Percentiles rank a stretch among this genome's conserved stretches.
phyloP scores from a whole-genome alignment of 2,888 invertebrate species.

The Sympetrum striolatum region DNA sequence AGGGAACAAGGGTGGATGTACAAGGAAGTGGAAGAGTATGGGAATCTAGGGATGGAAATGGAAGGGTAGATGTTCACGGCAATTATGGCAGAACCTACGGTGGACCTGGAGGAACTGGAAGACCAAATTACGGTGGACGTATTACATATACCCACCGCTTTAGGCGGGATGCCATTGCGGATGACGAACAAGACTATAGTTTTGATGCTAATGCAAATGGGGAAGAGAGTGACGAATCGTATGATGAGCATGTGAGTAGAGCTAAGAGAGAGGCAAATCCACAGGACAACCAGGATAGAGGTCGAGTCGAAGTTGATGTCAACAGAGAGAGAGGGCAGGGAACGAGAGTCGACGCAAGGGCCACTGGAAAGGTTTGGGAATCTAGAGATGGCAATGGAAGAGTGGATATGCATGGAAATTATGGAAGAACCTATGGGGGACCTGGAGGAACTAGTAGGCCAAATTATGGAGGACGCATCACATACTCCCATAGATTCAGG shows the following conservation, averaged over 20 bases:
- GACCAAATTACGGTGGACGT: neutral
- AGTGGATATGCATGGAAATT: constrained; percentile 44
- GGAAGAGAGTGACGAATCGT: neutral
- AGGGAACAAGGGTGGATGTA: constrained; percentile 36
- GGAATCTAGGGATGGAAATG: constrained; percentile 17
- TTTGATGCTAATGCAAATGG: neutral
- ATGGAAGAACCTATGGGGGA: constrained; percentile 25
- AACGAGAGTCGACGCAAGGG: constrained; percentile 41
- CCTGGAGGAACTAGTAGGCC: neutral
- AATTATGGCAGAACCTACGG: constrained; percentile 11
- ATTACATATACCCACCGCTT: neutral
- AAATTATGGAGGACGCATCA: neutral
- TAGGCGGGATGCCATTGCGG: neutral
- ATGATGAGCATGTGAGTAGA: neutral
- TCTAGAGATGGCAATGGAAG: constrained; percentile 23
- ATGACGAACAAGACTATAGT: neutral
- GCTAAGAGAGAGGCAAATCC: neutral
- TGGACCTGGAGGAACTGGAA: neutral
- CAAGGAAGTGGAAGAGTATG: constrained; percentile 34
- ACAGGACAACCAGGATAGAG: neutral
- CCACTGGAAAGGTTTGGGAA: constrained; percentile 37
- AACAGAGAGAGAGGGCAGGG: constrained; percentile 34
- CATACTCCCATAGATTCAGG: neutral
- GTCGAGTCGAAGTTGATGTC: neutral
- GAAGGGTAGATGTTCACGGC: too few relatives aligned